Percentiles rank a stretch among this genome's conserved stretches.
These are phyloP conservation scores for Gonioctena quinquepunctata DNA, from an alignment of 1,140 invertebrate genomes.

Conservation along the genomic window DNA sequence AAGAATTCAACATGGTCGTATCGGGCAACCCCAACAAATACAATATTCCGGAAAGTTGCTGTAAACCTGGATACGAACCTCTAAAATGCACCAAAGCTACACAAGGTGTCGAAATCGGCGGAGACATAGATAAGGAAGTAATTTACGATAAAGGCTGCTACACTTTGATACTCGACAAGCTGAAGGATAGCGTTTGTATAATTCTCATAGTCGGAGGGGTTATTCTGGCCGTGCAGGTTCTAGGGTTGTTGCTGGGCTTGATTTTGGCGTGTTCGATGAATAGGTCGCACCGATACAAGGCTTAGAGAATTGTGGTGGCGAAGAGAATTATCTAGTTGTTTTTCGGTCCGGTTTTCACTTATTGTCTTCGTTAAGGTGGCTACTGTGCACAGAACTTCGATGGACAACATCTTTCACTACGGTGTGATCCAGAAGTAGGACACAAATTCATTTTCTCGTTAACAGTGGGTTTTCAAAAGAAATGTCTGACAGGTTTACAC, in stretches of 20 bases:
- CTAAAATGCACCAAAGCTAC: slow-evolving; percentile 51
- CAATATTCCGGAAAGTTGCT: slow-evolving; percentile 59
- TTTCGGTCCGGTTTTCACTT: not conserved
- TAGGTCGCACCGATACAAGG: slow-evolving; percentile 69
- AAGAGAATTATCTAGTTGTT: not conserved
- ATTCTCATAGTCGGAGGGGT: slow-evolving; percentile 68
- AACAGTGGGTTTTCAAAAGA: not conserved
- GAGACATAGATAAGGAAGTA: slow-evolving; percentile 40
- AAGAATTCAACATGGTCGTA: slow-evolving; percentile 50
- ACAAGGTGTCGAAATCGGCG: slow-evolving; percentile 37
- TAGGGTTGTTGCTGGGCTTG: slow-evolving; percentile 78
- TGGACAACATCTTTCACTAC: not conserved
- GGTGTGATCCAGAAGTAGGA: not conserved
- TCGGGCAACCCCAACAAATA: slow-evolving; percentile 49
- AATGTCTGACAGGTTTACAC: too few relatives aligned
- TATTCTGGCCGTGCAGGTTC: slow-evolving; percentile 69
- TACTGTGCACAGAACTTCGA: not conserved
- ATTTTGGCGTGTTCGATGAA: slow-evolving; percentile 78
- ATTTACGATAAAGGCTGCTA: slow-evolving; percentile 70
- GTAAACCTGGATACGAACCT: slow-evolving; percentile 42
- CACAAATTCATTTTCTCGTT: not conserved
- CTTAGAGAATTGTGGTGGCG: slow-evolving; percentile 58
- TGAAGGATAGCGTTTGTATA: slow-evolving; percentile 65
- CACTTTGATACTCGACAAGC: slow-evolving; percentile 66
- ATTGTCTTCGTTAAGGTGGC: not conserved